phyloP scores from a whole-genome alignment of 2,888 invertebrate genomes.

The Eumacrocentrus americanus region DNA sequence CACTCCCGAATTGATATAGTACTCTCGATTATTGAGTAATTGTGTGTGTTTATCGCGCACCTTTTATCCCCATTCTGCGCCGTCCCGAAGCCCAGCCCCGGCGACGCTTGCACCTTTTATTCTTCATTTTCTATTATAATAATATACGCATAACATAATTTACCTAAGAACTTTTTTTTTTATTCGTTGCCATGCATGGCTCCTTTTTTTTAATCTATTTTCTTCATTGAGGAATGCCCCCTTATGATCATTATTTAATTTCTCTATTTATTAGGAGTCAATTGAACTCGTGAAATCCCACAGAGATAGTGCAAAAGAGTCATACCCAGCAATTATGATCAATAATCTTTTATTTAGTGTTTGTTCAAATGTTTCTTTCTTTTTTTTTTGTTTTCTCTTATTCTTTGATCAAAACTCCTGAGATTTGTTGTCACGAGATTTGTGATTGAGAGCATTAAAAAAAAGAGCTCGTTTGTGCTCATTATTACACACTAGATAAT shows the following conservation, averaged over 20 bases:
- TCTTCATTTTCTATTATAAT: constrained; percentile 31
- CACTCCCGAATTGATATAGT: constrained; percentile 33
- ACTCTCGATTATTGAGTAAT: constrained; percentile 25
- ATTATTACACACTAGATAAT: neutral
- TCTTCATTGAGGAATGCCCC: neutral
- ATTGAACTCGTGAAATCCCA: neutral
- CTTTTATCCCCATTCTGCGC: constrained; percentile 35
- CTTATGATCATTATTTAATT: neutral
- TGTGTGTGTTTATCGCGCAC: constrained; percentile 24
- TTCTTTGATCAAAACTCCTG: neutral
- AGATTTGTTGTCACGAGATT: neutral
- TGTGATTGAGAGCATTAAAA: neutral
- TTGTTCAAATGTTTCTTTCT: too few relatives aligned
- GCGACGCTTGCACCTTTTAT: constrained; percentile 35
- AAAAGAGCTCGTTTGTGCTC: neutral
- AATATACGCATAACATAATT: constrained; percentile 39
- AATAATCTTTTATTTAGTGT: too few relatives aligned
- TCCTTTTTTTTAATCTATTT: neutral
- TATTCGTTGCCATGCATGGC: neutral
- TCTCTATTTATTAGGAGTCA: neutral
- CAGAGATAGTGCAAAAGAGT: neutral
- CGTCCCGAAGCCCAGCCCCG: constrained; percentile 58
- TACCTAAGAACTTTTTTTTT: constrained; percentile 33
- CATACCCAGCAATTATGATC: too few relatives aligned
- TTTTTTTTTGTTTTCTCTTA: too few relatives aligned